phyloP scores from a whole-genome alignment of 2,888 invertebrate species.

The Drosophila nr. fundita region DNA sequence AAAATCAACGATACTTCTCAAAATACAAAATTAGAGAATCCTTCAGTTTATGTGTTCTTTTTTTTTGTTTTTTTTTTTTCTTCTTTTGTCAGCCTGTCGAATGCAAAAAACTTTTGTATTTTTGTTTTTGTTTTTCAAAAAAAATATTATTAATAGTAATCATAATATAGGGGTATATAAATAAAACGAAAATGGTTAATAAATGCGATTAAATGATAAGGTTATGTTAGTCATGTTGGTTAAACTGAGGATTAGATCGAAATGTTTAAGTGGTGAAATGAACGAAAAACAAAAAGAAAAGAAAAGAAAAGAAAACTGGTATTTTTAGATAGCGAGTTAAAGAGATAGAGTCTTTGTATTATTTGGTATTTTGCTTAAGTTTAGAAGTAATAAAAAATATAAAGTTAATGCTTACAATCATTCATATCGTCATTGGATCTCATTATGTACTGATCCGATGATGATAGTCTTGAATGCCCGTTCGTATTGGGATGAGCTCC shows the following conservation, averaged over 20 bases:
- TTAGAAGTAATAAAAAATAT: constrained; percentile 63
- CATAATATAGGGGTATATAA: constrained; percentile 10
- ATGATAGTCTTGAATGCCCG: constrained; percentile 86
- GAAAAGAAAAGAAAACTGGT: constrained; percentile 53
- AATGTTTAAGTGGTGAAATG: constrained; percentile 56
- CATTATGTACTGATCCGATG: constrained; percentile 86
- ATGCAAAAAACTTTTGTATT: constrained; percentile 62
- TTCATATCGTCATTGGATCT: constrained; percentile 86
- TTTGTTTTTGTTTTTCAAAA: constrained; percentile 34
- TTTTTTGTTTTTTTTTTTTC: constrained; percentile 53
- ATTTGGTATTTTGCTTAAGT: constrained; percentile 61
- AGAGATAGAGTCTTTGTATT: constrained; percentile 67
- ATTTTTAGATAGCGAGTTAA: constrained; percentile 75
- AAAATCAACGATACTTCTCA: constrained; percentile 40
- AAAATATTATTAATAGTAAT: neutral
- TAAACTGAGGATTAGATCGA: constrained; percentile 49
- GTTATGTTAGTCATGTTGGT: constrained; percentile 73
- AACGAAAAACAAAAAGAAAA: constrained; percentile 30
- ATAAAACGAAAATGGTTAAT: constrained; percentile 38
- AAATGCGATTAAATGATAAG: constrained; percentile 58
- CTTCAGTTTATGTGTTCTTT: constrained; percentile 58
- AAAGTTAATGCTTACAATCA: constrained; percentile 85
- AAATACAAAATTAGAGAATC: constrained; percentile 47
- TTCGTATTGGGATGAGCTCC: constrained; percentile 86
- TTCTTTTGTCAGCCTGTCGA: constrained; percentile 53